Evolutionary conservation across 2,797 vertebrate species (phyloP).

Genomic region (Sphenopsis melanotis): DNA sequence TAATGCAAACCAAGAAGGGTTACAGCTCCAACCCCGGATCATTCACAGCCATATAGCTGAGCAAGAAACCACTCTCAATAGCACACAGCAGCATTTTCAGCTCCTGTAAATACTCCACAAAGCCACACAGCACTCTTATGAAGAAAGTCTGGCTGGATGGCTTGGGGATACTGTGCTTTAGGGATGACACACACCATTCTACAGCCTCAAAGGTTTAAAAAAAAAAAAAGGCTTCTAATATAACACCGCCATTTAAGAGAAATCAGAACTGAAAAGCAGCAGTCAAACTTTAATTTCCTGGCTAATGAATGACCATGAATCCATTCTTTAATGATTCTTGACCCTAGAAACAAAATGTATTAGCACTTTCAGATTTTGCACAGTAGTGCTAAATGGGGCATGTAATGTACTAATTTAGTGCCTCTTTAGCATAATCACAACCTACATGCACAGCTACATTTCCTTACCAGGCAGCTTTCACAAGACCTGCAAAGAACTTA

Average conservation of each 20-base stretch:
- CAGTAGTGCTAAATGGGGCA: slow-evolving; percentile 75
- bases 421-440: slow-evolving; percentile 73
- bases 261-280: slow-evolving; percentile 68
- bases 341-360: slow-evolving; percentile 78
- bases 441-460: slow-evolving; percentile 47
- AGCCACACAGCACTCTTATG: background rate
- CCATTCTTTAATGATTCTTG: slow-evolving; percentile 77
- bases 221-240: background rate
- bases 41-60: background rate
- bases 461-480: slow-evolving; percentile 55
- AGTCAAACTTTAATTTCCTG: slow-evolving; percentile 70
- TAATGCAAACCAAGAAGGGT: background rate
- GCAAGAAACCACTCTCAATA: background rate
- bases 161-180: background rate
- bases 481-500: slow-evolving; percentile 49
- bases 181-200: background rate
- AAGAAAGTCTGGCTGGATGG: background rate
- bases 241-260: slow-evolving; percentile 62
- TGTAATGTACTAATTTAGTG: slow-evolving; percentile 78
- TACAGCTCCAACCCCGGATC: background rate
- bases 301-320: slow-evolving; percentile 73
- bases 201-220: background rate
- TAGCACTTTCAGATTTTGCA: slow-evolving; percentile 76
- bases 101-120: background rate
- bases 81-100: background rate